Base-by-base conservation (phyloP, 2,797 vertebrate genomes). In the Bradypus variegatus region DNA sequence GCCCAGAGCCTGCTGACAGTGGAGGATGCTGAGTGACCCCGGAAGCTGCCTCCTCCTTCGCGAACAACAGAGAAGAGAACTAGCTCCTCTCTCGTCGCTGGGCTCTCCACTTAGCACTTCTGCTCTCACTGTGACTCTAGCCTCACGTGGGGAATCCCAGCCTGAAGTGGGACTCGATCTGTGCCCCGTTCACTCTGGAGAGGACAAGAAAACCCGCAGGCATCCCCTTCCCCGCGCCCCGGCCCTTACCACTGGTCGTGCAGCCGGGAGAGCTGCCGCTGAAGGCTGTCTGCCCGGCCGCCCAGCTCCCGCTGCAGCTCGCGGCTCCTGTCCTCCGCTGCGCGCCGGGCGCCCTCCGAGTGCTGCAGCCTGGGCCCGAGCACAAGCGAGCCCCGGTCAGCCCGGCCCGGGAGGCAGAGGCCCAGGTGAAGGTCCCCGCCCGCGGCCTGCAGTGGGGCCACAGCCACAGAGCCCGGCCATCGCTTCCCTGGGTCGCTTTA, bases 201-300 rank as follows among this genome's bases (percentile, higher is more conserved):
- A 84, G 14, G 55, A 85, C n/a, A 92, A 76, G 4, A 33, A 64
- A 15, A 21, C 2, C 1, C 29, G 82, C 8, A 75, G 65, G 31
- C 2, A 18, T 23, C 62, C 29, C 72, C 70, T 41, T 50, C 8
- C 45, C 45, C 8, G 31, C 19, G 73, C 45, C 29, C 5, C 4
- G 18, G 64, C 15, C 33, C 95, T 58, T 96, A 99, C 99, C 98
- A 98, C 88, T 98, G 98, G 69, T 96, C 96, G 5, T 98, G 98
- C 96, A 99, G 97, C 70, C 99, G 98, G 45, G 97, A 93, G 65
- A 99, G 97, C 58, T 98, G 98, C 76, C 98, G 98, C 96, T 98
- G 98, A 91, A 99, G 95, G 2, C 93, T 94, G 4, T 98, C 95
- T 1, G 98, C 98, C 93, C 96, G 98, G 65, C 97, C 97, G 9